Evolutionary conservation across 2,797 vertebrate species (phyloP), one percentile per base, ranked within the genome.

Genomic region (Lerista edwardsae): DNA sequence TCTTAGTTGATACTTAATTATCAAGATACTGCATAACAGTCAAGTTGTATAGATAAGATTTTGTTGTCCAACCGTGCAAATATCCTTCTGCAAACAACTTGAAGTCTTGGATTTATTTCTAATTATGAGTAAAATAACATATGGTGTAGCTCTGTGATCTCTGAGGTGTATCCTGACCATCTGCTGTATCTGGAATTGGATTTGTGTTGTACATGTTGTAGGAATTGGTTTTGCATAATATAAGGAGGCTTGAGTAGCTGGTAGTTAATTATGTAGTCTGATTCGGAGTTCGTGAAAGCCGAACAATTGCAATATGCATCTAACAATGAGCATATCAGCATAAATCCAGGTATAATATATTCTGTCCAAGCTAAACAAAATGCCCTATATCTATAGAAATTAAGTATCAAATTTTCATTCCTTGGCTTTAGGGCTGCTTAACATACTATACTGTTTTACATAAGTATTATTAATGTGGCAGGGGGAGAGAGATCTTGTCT

Each of bases 51-150:
- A 76, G 27, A 44, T 41, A 76, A 12, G 29, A 39, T 57, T 39
- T 21, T 75, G 67, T 65, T 34, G 21, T 64, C n/a, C 36, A 23
- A 25, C 36, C 19, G 12, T 51, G 64, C 47, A 76, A 59, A 68
- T 83, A 76, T 39, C 36, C 36, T 75, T 9, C 25, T 44, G 12
- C 27, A 21, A n/a, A 65, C 41, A 74, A 82, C 1, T 12, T 62
- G 73, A 59, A 41, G 44, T 68, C 69, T 29, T 41, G 76, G 84
- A 80, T 81, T 25, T 84, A 41, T 90, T 88, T 91, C 79, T 91
- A 92, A 94, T 95, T 94, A 94, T 88, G 84, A 73, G 61, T 27
- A 61, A 90, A 93, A 94, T 88, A 91, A 76, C 93, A 92, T 91
- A 85, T 73, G 65, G 73, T 0, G 0, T 11, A 15, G 12, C 65